Conservation (phyloP, 2,113 vertebrate species). For the Cyanoderma ruficeps region DNA sequence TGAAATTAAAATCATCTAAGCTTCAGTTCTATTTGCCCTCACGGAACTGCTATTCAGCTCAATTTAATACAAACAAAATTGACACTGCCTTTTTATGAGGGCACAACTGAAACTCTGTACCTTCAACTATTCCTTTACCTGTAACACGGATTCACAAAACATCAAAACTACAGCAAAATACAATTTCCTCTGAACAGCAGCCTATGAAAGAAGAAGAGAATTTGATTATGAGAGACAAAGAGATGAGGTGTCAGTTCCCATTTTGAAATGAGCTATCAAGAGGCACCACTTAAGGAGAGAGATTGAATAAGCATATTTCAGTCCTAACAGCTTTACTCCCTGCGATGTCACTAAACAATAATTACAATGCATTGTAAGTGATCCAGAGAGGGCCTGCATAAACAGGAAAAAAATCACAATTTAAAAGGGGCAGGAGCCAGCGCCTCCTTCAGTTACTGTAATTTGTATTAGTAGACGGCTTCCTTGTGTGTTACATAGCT, state of each 20-base stretch:
- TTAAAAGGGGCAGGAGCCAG: background rate
- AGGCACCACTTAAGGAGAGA: background rate
- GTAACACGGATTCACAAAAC: background rate
- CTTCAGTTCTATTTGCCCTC: background rate
- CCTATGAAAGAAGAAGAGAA: background rate
- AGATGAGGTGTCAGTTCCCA: slow-evolving; percentile 15
- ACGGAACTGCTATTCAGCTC: background rate
- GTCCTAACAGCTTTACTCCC: slow-evolving; percentile 4
- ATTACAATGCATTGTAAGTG: background rate
- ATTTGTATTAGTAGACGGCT: background rate
- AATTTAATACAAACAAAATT: background rate
- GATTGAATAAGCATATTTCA: background rate
- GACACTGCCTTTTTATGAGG: background rate
- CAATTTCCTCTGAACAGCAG: background rate
- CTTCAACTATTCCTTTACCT: background rate
- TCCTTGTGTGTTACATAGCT: background rate
- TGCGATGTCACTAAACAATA: background rate
- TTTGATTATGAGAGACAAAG: slow-evolving; percentile 37
- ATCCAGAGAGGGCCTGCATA: background rate
- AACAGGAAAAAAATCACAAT: background rate
- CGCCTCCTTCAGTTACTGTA: background rate
- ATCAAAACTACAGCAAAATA: slow-evolving; percentile 1
- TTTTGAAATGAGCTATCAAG: slow-evolving; percentile 39
- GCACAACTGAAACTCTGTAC: background rate
- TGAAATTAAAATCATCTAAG: background rate